Conservation (phyloP, 64 coral and sea anemone genomes). For the Cladopsammia gracilis region DNA sequence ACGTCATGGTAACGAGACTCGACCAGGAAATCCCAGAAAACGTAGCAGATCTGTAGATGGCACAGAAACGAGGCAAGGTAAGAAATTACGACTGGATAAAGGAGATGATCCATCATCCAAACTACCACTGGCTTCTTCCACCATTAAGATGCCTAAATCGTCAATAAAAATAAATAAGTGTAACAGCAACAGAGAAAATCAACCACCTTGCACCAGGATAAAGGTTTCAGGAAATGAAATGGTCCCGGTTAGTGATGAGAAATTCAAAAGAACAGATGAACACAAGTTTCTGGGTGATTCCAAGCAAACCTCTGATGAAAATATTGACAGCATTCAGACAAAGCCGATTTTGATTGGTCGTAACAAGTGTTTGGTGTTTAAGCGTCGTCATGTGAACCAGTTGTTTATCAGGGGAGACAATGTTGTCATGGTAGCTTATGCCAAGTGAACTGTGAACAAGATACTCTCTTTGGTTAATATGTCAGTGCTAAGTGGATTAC, state of each 20-base stretch:
- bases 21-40: background rate
- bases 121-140: background rate
- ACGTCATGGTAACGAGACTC: no score
- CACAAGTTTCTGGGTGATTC: background rate
- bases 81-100: background rate
- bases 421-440: constrained; percentile 95
- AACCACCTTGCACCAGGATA: background rate
- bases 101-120: background rate
- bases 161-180: background rate
- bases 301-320: background rate
- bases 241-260: background rate
- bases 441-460: constrained; percentile 13
- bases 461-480: no score
- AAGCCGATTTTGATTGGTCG: constrained; percentile 42
- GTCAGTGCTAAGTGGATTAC: no score
- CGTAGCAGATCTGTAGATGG: background rate
- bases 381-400: constrained; percentile 91
- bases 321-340: background rate
- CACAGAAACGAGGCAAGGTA: background rate
- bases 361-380: constrained; percentile 86
- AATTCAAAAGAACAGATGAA: background rate
- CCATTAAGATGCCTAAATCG: background rate
- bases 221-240: background rate
- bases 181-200: background rate
- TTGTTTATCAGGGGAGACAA: constrained; percentile 98